These are phyloP conservation scores for Mastomys natalensis DNA, from an alignment of 2,113 vertebrate genomes.

Conservation along the genomic window DNA sequence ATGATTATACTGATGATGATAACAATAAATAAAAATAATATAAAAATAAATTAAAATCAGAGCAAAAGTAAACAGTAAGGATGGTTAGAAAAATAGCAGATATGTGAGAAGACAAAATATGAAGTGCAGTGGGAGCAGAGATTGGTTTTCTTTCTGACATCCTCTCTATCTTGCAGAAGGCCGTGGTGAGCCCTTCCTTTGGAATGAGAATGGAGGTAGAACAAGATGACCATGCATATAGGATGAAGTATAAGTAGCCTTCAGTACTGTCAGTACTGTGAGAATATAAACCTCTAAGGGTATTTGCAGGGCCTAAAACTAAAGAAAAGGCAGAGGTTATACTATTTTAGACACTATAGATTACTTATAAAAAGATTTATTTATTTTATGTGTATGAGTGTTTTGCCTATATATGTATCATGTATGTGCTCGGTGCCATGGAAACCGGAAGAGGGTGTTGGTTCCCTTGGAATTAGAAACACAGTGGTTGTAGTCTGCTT, in stretches of 20 bases:
- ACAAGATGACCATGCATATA: rapidly evolving
- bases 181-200: rapidly evolving
- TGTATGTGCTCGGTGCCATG: background rate
- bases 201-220: background rate
- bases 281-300: background rate
- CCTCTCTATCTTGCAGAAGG: background rate
- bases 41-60: background rate
- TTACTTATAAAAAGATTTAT: too few relatives aligned
- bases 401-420: background rate
- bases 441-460: background rate
- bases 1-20: too few relatives aligned
- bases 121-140: background rate
- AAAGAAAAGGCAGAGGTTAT: background rate
- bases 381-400: background rate
- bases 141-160: rapidly evolving
- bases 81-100: background rate
- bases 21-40: too few relatives aligned
- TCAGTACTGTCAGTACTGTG: rapidly evolving
- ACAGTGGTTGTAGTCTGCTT: background rate
- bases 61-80: background rate
- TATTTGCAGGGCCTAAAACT: too few relatives aligned
- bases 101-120: rapidly evolving
- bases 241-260: rapidly evolving
- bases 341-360: rapidly evolving
- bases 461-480: background rate